These are phyloP conservation scores for Panthera uncia DNA, from an alignment of 2,113 vertebrate genomes.

Conservation along the genomic window DNA sequence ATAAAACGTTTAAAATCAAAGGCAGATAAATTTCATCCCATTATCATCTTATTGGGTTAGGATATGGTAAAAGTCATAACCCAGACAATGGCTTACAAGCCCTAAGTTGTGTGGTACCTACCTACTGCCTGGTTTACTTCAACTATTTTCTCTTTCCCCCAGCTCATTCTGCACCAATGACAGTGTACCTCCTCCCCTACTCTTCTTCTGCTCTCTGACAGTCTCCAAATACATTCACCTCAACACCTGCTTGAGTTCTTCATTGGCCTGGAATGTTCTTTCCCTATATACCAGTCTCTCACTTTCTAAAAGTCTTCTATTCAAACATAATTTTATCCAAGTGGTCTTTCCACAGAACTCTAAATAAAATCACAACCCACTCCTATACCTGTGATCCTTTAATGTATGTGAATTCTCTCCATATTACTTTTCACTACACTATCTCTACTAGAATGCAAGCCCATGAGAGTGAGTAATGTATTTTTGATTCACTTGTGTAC, in stretches of 20 bases:
- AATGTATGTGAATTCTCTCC: not conserved
- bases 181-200: accelerated
- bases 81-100: not conserved
- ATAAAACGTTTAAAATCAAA: not conserved
- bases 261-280: not conserved
- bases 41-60: not conserved
- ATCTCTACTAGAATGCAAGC: not conserved
- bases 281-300: not conserved
- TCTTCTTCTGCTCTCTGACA: not conserved
- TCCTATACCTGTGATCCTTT: not conserved
- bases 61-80: not conserved
- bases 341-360: not conserved
- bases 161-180: too few species aligned
- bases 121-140: not conserved
- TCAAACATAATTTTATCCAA: not conserved
- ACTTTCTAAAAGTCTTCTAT: not conserved
- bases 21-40: not conserved
- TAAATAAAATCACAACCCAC: not conserved
- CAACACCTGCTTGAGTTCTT: not conserved
- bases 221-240: not conserved
- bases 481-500: not conserved
- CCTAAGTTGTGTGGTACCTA: too few species aligned
- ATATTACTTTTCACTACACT: not conserved
- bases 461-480: not conserved
- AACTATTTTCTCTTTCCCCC: not conserved